Conservation (phyloP, 2,888 invertebrate genomes). For the Acanthococcus lagerstroemiae region DNA sequence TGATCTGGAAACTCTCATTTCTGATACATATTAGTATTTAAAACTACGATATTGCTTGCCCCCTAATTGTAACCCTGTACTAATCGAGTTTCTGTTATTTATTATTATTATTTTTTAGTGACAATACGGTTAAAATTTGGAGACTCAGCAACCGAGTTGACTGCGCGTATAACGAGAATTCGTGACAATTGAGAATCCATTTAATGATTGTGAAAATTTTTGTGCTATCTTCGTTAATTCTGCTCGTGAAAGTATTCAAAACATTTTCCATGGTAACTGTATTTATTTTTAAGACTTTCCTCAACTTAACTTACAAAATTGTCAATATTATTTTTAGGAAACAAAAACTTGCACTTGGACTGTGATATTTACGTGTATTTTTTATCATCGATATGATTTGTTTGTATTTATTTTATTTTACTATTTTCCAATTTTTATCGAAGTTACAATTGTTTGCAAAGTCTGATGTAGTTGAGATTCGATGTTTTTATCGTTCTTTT, state of each 20-base stretch:
- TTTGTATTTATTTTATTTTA: no score
- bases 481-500: no score
- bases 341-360: background rate
- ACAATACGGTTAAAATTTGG: slow-evolving; percentile 23
- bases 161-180: slow-evolving; percentile 13
- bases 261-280: background rate
- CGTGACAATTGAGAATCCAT: background rate
- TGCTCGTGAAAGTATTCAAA: background rate
- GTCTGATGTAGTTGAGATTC: no score
- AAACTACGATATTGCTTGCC: no score
- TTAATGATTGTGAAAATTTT: background rate
- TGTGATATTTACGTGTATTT: no score
- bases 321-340: background rate
- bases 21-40: no score
- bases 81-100: no score
- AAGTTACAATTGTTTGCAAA: no score
- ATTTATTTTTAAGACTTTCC: background rate
- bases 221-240: background rate
- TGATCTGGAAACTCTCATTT: no score
- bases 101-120: slow-evolving; percentile 7
- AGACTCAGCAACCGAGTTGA: slow-evolving; percentile 17
- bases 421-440: no score
- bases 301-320: background rate
- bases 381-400: no score
- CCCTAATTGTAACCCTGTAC: no score